Conservation (phyloP, 2,888 invertebrate species). For the Amphiduros pacificus region DNA sequence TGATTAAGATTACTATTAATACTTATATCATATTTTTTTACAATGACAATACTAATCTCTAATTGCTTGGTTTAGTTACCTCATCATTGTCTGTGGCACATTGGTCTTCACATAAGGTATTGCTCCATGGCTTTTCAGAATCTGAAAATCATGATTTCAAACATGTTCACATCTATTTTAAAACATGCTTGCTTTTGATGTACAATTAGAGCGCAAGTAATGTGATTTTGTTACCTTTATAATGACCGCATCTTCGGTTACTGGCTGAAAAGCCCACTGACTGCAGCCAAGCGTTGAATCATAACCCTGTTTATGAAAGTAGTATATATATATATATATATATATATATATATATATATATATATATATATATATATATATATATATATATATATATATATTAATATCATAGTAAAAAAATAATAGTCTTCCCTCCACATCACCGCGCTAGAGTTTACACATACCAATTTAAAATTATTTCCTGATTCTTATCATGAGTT, state of each 20-base stretch:
- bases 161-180: no score
- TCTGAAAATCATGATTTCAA: no score
- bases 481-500: no score
- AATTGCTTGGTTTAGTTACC: conserved; percentile 14
- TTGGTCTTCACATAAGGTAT: conserved; percentile 62
- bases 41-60: background rate
- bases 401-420: no score
- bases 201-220: no score
- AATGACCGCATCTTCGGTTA: conserved; percentile 18
- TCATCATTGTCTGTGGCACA: conserved; percentile 54
- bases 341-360: no score
- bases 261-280: conserved; percentile 20
- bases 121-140: conserved; percentile 57
- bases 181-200: no score
- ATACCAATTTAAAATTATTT: no score
- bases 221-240: conserved; percentile 27
- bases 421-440: no score
- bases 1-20: background rate
- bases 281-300: conserved; percentile 23
- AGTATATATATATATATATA: background rate
- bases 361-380: no score
- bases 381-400: no score
- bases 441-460: no score
- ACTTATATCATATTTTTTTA: background rate
- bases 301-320: conserved; percentile 24